Percentiles rank a stretch among this genome's conserved stretches.
These are phyloP conservation scores for Odontomachus brunneus DNA, from an alignment of 1,140 invertebrate species.

Conservation along the genomic window DNA sequence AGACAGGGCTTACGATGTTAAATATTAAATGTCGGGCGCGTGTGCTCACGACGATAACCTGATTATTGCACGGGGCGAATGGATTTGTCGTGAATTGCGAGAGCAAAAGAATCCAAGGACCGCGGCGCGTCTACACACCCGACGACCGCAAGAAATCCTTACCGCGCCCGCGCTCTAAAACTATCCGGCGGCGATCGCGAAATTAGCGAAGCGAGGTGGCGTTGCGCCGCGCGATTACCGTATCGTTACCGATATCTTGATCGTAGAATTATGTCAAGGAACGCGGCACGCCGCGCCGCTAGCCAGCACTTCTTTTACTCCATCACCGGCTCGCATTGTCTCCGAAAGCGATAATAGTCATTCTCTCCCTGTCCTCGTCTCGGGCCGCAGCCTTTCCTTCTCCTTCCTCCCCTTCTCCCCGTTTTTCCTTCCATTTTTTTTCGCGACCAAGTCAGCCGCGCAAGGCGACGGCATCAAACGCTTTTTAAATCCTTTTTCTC, in stretches of 20 bases:
- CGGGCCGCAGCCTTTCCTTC: constrained; percentile 14
- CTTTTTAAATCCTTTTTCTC: constrained; percentile 54
- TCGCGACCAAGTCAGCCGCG: constrained; percentile 35
- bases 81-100: too few species aligned
- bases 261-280: constrained; percentile 55
- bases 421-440: neutral
- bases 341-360: constrained; percentile 53
- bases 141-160: too few species aligned
- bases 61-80: neutral
- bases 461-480: constrained; percentile 40
- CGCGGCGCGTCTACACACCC: too few species aligned
- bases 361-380: constrained; percentile 33
- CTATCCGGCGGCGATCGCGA: constrained; percentile 7
- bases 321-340: constrained; percentile 49
- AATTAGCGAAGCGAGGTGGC: constrained; percentile 35
- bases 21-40: neutral
- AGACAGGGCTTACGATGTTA: neutral
- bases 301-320: constrained; percentile 38
- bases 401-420: neutral
- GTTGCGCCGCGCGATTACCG: constrained; percentile 39
- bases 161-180: too few species aligned
- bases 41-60: neutral
- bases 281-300: constrained; percentile 6
- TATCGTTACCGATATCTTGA: constrained; percentile 57
- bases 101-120: neutral